Evolutionary conservation across 2,113 vertebrate genomes (phyloP), one percentile per base, ranked within the genome.

Genomic region (Cololabis saira): DNA sequence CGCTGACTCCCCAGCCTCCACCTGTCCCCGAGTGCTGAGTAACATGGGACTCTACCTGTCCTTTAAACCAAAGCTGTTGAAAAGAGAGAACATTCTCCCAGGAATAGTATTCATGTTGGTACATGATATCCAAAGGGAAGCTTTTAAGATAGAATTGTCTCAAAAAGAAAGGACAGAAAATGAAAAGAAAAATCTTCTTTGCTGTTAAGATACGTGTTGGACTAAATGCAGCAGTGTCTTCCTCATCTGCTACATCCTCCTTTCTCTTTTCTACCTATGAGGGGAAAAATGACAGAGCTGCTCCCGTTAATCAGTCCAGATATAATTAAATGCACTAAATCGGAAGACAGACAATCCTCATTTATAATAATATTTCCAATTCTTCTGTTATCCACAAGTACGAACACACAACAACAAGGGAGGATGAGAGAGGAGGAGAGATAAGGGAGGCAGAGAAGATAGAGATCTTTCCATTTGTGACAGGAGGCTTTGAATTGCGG

Each of bases 381-480:
- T 67, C 18, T 40, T n/a, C n/a, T 59, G 21, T 53, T 5, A 15
- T 76, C 47, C 58, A 40, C 48, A 24, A 37, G 33, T 37, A 37
- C 33, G 33, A 7, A 7, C 33, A 11, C 33, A 37, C 43, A 45
- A 47, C 61, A 62, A 43, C 24, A 40, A 24, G 54, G 22, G 22
- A 60, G 45, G 15, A n/a, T n/a, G n/a, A 18, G 43, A 47, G 58
- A 63, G 44, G 48, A 67, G 49, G 45, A 61, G 57, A 54, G 30
- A 40, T 11, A n/a, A 49, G 71, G 24, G 13, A 43, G 48, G 41
- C 58, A 53, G 43, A 21, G 22, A 27, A 72, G 81, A 86, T 91
- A 83, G 62, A 77, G 59, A 91, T 92, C 88, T 91, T 73, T 74
- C 70, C 60, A 75, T 89, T 78, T 76, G 69, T 80, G 72, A 86